Evolutionary conservation across 2,888 invertebrate species (phyloP).

Genomic region (Drosophila nr. fundita): DNA sequence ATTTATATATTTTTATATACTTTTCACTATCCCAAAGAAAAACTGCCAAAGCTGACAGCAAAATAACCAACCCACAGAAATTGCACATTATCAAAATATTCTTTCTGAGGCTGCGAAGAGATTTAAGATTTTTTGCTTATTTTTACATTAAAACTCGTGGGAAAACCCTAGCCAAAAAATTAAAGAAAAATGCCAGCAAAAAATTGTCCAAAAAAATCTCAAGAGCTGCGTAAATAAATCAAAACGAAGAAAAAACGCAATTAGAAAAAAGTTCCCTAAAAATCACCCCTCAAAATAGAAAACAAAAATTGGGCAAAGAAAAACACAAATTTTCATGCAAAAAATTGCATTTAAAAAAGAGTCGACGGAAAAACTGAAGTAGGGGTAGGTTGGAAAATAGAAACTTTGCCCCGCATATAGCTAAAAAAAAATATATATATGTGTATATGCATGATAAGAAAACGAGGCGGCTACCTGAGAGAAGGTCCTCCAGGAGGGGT

Average conservation of each 20-base stretch:
- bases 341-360: slow-evolving; percentile 78
- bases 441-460: slow-evolving; percentile 57
- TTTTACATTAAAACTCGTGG: slow-evolving; percentile 60
- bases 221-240: slow-evolving; percentile 55
- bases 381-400: slow-evolving; percentile 43
- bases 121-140: slow-evolving; percentile 21
- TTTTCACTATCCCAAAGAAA: background rate
- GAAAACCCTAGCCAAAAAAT: slow-evolving; percentile 40
- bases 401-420: slow-evolving; percentile 41
- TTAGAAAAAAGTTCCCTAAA: slow-evolving; percentile 53
- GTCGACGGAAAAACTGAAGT: slow-evolving; percentile 51
- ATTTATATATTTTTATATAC: background rate
- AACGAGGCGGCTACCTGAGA: slow-evolving; percentile 63
- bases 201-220: slow-evolving; percentile 13
- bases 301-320: slow-evolving; percentile 23
- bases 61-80: background rate
- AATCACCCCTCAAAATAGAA: slow-evolving; percentile 50
- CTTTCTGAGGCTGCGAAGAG: slow-evolving; percentile 1
- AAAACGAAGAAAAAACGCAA: slow-evolving; percentile 52
- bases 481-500: slow-evolving; percentile 49
- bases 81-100: slow-evolving; percentile 1
- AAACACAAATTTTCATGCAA: slow-evolving; percentile 66
- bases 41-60: background rate
- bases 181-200: background rate
- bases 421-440: slow-evolving; percentile 34